A percentile compares a stretch with the other conserved stretches of the same genome.
phyloP scores from a whole-genome alignment of 2,797 vertebrate species.

The Eurystomus glaucurus region DNA sequence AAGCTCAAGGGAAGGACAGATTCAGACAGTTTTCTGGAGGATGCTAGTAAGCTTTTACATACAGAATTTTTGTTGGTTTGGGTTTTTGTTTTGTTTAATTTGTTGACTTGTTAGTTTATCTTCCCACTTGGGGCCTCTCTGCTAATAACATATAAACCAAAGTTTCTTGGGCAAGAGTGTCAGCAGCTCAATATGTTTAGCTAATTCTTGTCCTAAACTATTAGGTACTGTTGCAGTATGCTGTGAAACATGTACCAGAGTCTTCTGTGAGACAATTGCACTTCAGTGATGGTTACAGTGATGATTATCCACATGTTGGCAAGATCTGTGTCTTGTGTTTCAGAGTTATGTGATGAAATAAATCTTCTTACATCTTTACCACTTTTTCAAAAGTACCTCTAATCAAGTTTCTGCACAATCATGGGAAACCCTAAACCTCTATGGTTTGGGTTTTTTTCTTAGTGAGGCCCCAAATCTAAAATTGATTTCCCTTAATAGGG shows the following conservation, averaged over 20 bases:
- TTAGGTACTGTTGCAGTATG: background rate
- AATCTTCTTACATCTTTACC: background rate
- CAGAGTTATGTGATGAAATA: background rate
- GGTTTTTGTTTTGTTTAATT: background rate
- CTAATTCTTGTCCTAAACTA: background rate
- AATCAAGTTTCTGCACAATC: background rate
- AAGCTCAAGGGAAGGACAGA: background rate
- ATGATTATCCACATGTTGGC: background rate
- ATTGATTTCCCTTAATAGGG: background rate
- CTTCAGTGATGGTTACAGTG: background rate
- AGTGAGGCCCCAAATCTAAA: background rate
- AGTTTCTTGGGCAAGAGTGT: background rate
- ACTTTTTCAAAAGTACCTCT: background rate
- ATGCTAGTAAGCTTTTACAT: background rate
- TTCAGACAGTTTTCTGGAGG: background rate
- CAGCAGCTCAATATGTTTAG: background rate
- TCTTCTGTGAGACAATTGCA: background rate
- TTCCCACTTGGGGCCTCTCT: background rate
- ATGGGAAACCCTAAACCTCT: background rate
- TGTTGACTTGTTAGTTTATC: background rate
- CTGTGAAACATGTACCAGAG: background rate
- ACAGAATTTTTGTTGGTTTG: background rate
- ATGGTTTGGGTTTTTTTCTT: background rate
- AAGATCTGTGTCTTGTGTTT: background rate
- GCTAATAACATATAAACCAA: background rate